These are phyloP conservation scores for Glandiceps talaboti DNA, from an alignment of 53 echinoderm and acorn worm genomes.

Conservation along the genomic window DNA sequence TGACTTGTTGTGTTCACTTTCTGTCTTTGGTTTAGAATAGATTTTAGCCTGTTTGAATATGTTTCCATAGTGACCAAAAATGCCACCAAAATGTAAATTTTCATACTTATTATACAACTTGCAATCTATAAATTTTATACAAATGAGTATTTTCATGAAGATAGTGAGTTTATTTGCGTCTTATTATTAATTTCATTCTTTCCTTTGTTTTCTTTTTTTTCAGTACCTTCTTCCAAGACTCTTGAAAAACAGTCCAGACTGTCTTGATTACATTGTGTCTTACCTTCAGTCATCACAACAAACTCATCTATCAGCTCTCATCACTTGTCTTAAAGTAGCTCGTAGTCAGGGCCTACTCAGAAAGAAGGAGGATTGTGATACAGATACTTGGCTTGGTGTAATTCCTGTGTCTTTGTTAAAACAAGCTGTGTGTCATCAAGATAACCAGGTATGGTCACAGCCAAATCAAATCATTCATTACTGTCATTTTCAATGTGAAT, in stretches of 20 bases:
- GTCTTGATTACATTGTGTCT: constrained; percentile 44
- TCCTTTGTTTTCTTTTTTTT: constrained; percentile 5
- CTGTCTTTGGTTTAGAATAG: too few relatives aligned
- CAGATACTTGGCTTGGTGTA: constrained; percentile 57
- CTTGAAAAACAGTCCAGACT: constrained; percentile 54
- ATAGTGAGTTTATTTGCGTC: too few relatives aligned
- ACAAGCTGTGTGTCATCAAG: constrained; percentile 58
- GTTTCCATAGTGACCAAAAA: too few relatives aligned
- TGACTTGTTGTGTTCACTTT: too few relatives aligned
- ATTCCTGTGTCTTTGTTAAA: constrained; percentile 37
- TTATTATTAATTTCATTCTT: too few relatives aligned
- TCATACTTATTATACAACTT: too few relatives aligned
- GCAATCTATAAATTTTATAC: too few relatives aligned
- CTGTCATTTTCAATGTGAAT: too few relatives aligned
- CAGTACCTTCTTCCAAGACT: constrained; percentile 71
- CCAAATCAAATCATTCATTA: too few relatives aligned
- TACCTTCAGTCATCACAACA: constrained; percentile 27
- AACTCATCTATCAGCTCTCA: constrained; percentile 43
- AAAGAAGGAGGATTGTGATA: not conserved
- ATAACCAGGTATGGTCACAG: constrained; percentile 65
- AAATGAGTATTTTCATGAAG: too few relatives aligned
- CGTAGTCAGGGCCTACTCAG: constrained; percentile 42
- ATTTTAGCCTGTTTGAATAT: too few relatives aligned
- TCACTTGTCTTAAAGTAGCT: constrained; percentile 73
- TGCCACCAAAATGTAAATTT: too few relatives aligned